phyloP scores from a whole-genome alignment of 2,797 vertebrate genomes.

The Gila robusta region DNA sequence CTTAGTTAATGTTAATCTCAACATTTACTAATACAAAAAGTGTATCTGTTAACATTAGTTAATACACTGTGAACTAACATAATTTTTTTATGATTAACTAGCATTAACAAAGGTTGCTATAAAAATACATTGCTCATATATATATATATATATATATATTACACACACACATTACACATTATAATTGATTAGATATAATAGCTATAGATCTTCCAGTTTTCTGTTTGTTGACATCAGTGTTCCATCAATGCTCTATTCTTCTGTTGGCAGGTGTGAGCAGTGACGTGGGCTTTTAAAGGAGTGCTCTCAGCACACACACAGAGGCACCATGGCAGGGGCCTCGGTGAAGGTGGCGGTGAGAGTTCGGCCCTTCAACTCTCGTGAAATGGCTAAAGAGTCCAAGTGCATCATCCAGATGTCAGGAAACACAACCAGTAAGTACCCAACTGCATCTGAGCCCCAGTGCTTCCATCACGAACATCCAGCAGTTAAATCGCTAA shows the following conservation, averaged over 20 bases:
- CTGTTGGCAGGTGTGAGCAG: conserved; percentile 58
- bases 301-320: conserved; percentile 63
- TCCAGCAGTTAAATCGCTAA: background rate
- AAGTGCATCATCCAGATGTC: conserved; percentile 99
- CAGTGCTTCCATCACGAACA: background rate
- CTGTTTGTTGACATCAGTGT: background rate
- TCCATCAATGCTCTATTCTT: conserved; percentile 44
- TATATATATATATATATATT: too few species aligned
- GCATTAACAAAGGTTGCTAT: background rate
- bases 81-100: too few species aligned
- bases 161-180: too few species aligned
- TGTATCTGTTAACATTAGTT: background rate
- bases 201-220: conserved; percentile 11
- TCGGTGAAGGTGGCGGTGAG: conserved; percentile 99
- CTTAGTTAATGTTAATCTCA: background rate
- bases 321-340: conserved; percentile 90
- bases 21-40: background rate
- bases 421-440: conserved; percentile 98
- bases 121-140: background rate
- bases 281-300: conserved; percentile 56
- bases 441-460: conserved; percentile 31
- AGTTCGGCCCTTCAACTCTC: conserved; percentile 97
- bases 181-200: background rate
- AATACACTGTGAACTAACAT: background rate
- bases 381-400: conserved; percentile 92